A percentile compares a stretch with the other conserved stretches of the same genome.
Evolutionary conservation across 2,113 vertebrate genomes (phyloP).

Genomic region (Bubalus kerabau): DNA sequence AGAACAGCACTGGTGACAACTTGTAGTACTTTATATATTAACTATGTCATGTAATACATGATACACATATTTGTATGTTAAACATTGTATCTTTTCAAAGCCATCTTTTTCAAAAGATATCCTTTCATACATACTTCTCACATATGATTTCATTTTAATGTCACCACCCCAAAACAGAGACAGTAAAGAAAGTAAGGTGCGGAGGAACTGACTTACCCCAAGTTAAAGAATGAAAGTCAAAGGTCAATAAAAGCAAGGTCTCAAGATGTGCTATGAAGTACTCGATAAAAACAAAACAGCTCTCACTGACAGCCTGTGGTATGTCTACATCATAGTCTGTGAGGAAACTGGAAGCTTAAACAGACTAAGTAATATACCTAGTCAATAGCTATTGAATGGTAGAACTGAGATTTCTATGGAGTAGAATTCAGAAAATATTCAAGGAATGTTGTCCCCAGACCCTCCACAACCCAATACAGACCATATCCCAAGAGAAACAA

Average conservation of each 20-base stretch:
- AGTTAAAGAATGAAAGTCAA: not conserved
- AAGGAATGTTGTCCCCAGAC: not conserved
- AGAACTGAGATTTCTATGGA: not conserved
- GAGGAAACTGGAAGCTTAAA: not conserved
- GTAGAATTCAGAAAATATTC: not conserved
- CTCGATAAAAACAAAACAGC: not conserved
- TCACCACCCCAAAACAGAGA: not conserved
- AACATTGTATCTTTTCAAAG: not conserved
- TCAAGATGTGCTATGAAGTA: not conserved
- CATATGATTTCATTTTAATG: not conserved
- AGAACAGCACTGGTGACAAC: not conserved
- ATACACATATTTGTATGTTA: not conserved
- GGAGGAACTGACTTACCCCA: not conserved
- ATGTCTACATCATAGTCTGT: not conserved
- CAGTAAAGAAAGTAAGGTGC: not conserved
- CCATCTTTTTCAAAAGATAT: not conserved
- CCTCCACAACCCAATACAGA: not conserved
- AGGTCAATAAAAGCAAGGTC: not conserved
- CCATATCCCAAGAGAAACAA: not conserved
- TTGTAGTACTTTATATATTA: not conserved
- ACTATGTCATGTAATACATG: not conserved
- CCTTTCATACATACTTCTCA: not conserved
- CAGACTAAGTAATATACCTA: not conserved
- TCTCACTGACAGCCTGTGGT: not conserved
- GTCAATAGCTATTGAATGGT: not conserved